Percentiles rank a stretch among this genome's conserved stretches.
phyloP scores from a whole-genome alignment of 2,113 vertebrate genomes.

The Cnemophilus loriae region DNA sequence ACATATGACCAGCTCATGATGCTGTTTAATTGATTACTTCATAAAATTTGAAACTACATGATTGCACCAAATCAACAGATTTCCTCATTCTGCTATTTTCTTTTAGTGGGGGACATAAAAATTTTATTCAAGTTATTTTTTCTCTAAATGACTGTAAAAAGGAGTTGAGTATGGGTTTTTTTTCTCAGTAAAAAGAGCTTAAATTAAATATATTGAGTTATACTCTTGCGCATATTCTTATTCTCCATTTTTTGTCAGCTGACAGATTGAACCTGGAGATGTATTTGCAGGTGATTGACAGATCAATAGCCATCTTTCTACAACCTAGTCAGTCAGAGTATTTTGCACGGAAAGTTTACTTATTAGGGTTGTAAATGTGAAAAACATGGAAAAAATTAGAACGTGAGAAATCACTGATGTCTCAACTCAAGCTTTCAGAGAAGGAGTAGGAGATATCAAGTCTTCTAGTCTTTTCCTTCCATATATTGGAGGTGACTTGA shows the following conservation, averaged over 20 bases:
- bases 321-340: not conserved
- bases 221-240: not conserved
- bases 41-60: not conserved
- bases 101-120: not conserved
- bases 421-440: not conserved
- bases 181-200: not conserved
- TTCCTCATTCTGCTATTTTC: not conserved
- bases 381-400: not conserved
- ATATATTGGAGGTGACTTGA: not conserved
- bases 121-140: not conserved
- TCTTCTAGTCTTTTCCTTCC: not conserved
- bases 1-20: not conserved
- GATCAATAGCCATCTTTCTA: not conserved
- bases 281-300: not conserved
- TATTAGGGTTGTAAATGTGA: not conserved
- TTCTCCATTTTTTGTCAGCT: not conserved
- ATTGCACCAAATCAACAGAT: not conserved
- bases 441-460: not conserved
- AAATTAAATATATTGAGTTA: not conserved
- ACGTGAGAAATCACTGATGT: not conserved
- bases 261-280: not conserved
- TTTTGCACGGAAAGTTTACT: not conserved
- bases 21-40: not conserved
- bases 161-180: rapidly evolving
- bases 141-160: not conserved